Evolutionary conservation across 1,140 invertebrate species (phyloP).

Genomic region (Orchestia grillus): DNA sequence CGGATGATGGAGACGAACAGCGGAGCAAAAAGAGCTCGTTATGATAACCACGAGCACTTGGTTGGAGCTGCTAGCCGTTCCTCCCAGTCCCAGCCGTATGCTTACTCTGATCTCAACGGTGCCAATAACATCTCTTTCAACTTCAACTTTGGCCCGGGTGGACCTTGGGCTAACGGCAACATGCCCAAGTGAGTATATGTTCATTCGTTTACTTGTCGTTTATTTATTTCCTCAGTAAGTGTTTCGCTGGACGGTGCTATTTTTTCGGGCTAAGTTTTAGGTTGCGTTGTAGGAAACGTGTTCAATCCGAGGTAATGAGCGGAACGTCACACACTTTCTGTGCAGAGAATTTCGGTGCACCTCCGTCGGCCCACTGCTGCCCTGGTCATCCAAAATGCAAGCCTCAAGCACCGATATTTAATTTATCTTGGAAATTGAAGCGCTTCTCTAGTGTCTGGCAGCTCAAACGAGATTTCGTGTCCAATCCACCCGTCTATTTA

Average conservation of each 20-base stretch:
- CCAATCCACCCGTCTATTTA: too few species aligned
- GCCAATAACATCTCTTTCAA: background rate
- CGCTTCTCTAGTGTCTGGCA: too few species aligned
- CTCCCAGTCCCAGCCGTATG: background rate
- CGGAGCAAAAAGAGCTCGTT: constrained; percentile 29
- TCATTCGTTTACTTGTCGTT: background rate
- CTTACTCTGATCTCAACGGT: constrained; percentile 11
- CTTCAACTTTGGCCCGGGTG: constrained; percentile 25
- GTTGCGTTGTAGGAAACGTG: too few species aligned
- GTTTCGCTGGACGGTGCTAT: background rate
- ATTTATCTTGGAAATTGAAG: too few species aligned
- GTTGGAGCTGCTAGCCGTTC: background rate
- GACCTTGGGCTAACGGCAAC: constrained; percentile 21
- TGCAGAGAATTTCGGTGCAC: background rate
- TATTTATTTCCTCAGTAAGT: background rate
- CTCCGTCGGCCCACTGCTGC: too few species aligned
- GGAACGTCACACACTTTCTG: background rate
- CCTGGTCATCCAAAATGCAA: too few species aligned
- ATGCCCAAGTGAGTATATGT: background rate
- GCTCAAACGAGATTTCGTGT: too few species aligned
- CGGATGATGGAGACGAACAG: constrained; percentile 16
- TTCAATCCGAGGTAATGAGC: background rate
- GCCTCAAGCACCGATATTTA: too few species aligned
- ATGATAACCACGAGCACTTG: background rate
- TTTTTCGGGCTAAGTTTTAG: background rate